Base-by-base conservation (phyloP, 2,888 invertebrate species). In the Noctua pronuba region DNA sequence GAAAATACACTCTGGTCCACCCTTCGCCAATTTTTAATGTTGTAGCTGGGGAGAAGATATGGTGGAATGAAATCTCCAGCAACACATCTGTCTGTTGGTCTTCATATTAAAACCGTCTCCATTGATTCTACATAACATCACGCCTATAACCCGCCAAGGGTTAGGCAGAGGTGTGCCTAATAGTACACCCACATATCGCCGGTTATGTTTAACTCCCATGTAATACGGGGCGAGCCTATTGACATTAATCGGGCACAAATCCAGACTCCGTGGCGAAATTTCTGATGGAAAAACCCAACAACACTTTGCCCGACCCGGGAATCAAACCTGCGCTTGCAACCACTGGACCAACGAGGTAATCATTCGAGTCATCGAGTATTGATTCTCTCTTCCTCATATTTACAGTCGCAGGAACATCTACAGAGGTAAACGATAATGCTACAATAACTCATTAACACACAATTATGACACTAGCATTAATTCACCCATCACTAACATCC, bases 321-420 rank as follows among this genome's bases (percentile, higher is more conserved):
- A 38, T 38, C 38, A 38, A 7, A 38, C 38, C 38, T 0, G 38
- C 7, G 38, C 38, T 38, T 38, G 38, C 38, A 38, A 7, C 7
- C 7, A 38, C 38, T 38, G 38, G 38, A 38, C 7, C 38, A 38
- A 7, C 38, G 38, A 38, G 7, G 38, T 7, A 38, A 7, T 7
- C 38, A 38, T 38, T 38, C 38, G 7, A 38, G 7, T 38, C 41
- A 41, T 41, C 41, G 11, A 41, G 38, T 31, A 60, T 31, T 60
- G 21, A 69, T 52, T 55, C 11, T 18, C 8, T 31, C 5, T 41
- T 41, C 18, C 18, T 28, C 1, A n/a, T 31, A 41, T 10, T 10
- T 3, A 4, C 8, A 0, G 0, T 21, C n/a, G 0, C 8, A 18
- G 10, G 1, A 10, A 21, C 7, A n/a, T 44, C 18, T 0, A 49